Conservation (phyloP, 1,140 invertebrate genomes). For the Drepana arcuata region DNA sequence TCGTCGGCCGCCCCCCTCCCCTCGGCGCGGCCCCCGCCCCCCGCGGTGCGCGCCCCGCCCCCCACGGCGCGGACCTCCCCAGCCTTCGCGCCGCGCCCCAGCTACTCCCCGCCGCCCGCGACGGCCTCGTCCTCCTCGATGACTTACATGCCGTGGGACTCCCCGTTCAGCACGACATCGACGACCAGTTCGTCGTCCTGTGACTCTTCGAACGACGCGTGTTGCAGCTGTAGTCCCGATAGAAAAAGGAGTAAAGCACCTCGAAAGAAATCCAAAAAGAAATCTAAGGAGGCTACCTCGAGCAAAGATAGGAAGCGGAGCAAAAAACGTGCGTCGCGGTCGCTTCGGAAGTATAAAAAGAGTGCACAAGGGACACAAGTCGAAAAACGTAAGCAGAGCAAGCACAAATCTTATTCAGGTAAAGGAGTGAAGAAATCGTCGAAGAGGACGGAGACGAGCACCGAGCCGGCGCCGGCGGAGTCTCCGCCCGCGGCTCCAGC, state of each 20-base stretch:
- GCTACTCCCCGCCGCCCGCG: background rate
- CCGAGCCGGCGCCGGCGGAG: constrained; percentile 13
- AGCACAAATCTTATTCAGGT: constrained; percentile 39
- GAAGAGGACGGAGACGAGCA: constrained; percentile 16
- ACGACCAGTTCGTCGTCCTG: constrained; percentile 1
- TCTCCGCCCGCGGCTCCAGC: background rate
- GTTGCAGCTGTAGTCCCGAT: too few species aligned
- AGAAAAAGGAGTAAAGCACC: constrained; percentile 11
- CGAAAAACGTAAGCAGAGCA: constrained; percentile 23
- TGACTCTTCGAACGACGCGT: too few species aligned
- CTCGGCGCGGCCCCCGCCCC: background rate
- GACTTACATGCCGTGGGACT: constrained; percentile 8
- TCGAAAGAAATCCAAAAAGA: constrained; percentile 5
- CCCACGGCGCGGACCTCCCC: constrained; percentile 7
- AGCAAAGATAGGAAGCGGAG: constrained; percentile 21
- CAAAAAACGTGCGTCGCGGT: constrained; percentile 15
- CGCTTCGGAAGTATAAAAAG: constrained; percentile 24
- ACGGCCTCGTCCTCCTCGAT: constrained; percentile 4
- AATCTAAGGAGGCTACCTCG: constrained; percentile 5
- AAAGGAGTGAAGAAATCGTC: constrained; percentile 44
- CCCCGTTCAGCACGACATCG: constrained; percentile 10
- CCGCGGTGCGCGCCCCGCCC: constrained; percentile 10
- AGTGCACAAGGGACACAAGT: constrained; percentile 1
- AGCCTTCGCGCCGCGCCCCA: constrained; percentile 1
- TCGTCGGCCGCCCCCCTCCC: too few species aligned